Evolutionary conservation across 2,888 invertebrate genomes (phyloP).

Genomic region (Harpagoxenus sublaevis): DNA sequence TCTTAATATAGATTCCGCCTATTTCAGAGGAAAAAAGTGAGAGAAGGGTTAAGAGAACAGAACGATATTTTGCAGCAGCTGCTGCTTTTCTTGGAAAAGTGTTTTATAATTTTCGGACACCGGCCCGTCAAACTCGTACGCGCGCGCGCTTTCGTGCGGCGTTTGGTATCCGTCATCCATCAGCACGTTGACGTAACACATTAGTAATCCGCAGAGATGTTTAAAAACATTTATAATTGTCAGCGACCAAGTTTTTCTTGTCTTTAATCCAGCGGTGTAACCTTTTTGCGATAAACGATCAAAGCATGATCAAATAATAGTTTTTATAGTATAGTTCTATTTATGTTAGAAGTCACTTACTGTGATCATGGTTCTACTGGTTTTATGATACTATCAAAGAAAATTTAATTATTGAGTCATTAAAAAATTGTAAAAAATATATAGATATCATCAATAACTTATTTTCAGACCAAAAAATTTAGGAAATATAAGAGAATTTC

Average conservation of each 20-base stretch:
- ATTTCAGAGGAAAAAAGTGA: not conserved
- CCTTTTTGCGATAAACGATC: not conserved
- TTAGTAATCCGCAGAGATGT: conserved; percentile 23
- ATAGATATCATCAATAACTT: not conserved
- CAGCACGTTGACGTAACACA: conserved; percentile 39
- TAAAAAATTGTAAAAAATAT: not conserved
- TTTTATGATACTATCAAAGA: not conserved
- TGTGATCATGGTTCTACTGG: not conserved
- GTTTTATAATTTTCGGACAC: conserved; percentile 45
- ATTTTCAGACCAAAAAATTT: not conserved
- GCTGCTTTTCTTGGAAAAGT: conserved; percentile 33
- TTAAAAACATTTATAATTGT: conserved; percentile 31
- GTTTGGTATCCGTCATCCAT: conserved; percentile 43
- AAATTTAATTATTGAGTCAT: not conserved
- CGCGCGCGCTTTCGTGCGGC: conserved; percentile 20
- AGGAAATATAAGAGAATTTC: not conserved
- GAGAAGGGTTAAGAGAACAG: conserved; percentile 17
- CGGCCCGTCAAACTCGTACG: conserved; percentile 25
- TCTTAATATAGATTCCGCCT: conserved; percentile 6
- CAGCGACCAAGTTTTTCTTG: conserved; percentile 13
- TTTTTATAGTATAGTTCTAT: not conserved
- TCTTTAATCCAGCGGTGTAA: not conserved
- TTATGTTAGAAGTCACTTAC: not conserved
- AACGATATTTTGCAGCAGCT: conserved; percentile 30
- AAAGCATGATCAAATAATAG: not conserved